Evolutionary conservation across 2,888 invertebrate species (phyloP).

Genomic region (Dynastes maya): DNA sequence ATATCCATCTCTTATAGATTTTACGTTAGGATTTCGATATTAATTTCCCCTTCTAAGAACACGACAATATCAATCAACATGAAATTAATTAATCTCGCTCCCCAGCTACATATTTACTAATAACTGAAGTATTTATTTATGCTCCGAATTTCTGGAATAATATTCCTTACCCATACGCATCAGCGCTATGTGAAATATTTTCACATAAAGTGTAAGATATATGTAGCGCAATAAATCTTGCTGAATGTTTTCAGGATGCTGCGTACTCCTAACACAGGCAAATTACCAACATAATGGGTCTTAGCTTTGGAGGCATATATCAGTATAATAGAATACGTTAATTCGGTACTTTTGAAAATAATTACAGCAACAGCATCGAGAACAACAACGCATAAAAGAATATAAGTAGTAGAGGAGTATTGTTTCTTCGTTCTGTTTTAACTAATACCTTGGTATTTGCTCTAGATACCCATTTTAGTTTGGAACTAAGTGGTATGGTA

Average conservation of each 20-base stretch:
- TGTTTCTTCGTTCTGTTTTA: constrained; percentile 16
- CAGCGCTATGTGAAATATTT: neutral
- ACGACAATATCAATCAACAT: too few species aligned
- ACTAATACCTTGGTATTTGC: constrained; percentile 21
- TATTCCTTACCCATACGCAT: too few species aligned
- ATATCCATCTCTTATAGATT: too few species aligned
- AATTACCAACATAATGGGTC: constrained; percentile 32
- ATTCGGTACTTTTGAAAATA: constrained; percentile 42
- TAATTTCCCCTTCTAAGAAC: too few species aligned
- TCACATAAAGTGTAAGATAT: neutral
- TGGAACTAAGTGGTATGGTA: constrained; percentile 15
- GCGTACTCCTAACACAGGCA: constrained; percentile 2
- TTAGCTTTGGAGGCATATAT: constrained; percentile 31
- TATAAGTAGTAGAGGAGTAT: constrained; percentile 23
- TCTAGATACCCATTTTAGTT: constrained; percentile 21
- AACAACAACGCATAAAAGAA: constrained; percentile 14
- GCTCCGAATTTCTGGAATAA: too few species aligned
- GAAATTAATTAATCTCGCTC: too few species aligned
- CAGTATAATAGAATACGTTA: constrained; percentile 41
- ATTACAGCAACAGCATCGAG: constrained; percentile 14
- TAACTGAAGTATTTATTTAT: too few species aligned
- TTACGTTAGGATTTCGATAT: too few species aligned
- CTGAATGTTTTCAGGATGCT: constrained; percentile 11
- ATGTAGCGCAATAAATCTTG: constrained; percentile 5
- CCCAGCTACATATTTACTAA: too few species aligned